Evolutionary conservation across 2,113 vertebrate genomes (phyloP).

Genomic region (Terrapene triunguis): DNA sequence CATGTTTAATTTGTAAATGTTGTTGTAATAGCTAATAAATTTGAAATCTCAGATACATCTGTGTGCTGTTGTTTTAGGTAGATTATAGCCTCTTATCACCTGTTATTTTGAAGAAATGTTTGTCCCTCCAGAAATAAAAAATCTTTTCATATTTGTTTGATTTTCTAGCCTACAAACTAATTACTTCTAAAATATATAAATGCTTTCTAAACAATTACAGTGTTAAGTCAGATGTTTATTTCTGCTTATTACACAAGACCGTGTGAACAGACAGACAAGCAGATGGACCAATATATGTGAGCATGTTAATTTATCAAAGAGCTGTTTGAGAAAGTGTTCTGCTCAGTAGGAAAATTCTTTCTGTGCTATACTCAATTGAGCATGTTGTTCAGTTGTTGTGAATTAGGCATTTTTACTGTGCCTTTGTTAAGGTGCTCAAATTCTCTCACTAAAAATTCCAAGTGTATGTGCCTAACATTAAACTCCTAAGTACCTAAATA

Average conservation of each 20-base stretch:
- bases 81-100: not conserved
- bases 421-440: not conserved
- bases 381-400: not conserved
- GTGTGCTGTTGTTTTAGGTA: not conserved
- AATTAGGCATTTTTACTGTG: not conserved
- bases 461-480: not conserved
- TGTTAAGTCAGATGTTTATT: not conserved
- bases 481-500: not conserved
- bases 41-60: not conserved
- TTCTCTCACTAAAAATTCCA: not conserved
- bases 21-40: not conserved
- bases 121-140: not conserved
- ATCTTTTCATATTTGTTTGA: not conserved
- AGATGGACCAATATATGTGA: not conserved
- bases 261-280: not conserved
- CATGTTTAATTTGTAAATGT: not conserved
- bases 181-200: not conserved
- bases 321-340: not conserved
- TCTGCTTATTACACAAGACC: not conserved
- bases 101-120: not conserved
- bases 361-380: not conserved
- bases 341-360: not conserved
- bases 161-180: not conserved
- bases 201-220: not conserved
- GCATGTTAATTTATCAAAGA: not conserved